Percentiles rank a stretch among this genome's conserved stretches.
Evolutionary conservation across 2,888 invertebrate species (phyloP).

Genomic region (Drosophila vallismaia): DNA sequence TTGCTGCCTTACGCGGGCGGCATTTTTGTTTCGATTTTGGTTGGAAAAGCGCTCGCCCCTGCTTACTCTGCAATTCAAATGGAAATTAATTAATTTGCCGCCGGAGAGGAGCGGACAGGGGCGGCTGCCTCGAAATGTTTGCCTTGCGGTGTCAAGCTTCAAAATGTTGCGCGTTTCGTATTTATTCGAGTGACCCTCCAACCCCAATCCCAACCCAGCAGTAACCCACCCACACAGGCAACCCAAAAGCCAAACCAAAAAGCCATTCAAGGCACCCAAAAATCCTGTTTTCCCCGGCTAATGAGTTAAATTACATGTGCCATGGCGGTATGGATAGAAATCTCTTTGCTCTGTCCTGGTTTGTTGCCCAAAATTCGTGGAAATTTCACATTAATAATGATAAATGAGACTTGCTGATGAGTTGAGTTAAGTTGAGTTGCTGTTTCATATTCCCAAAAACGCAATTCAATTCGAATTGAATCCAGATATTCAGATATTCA

Average conservation of each 20-base stretch:
- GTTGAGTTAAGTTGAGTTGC: background rate
- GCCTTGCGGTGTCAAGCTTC: conserved; percentile 44
- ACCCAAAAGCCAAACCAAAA: background rate
- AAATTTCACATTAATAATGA: conserved; percentile 34
- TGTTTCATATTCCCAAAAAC: background rate
- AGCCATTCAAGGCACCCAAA: background rate
- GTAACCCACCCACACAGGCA: background rate
- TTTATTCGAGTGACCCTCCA: conserved; percentile 40
- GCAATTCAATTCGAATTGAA: background rate
- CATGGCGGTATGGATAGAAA: background rate
- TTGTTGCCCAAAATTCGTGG: background rate
- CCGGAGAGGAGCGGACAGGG: conserved; percentile 9
- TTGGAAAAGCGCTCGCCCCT: background rate
- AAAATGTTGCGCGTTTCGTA: conserved; percentile 33
- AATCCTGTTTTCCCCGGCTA: conserved; percentile 41
- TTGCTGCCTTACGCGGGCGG: conserved; percentile 3
- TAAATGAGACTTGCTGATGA: conserved; percentile 40
- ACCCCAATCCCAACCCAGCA: too few species aligned
- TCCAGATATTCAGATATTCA: background rate
- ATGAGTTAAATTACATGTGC: conserved; percentile 63
- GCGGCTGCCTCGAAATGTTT: conserved; percentile 32
- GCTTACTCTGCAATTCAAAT: conserved; percentile 58
- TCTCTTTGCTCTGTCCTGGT: background rate
- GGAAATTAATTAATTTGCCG: conserved; percentile 69
- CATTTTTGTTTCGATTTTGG: conserved; percentile 16